Conservation (phyloP, 2,113 vertebrate genomes). For the Pogona vitticeps region DNA sequence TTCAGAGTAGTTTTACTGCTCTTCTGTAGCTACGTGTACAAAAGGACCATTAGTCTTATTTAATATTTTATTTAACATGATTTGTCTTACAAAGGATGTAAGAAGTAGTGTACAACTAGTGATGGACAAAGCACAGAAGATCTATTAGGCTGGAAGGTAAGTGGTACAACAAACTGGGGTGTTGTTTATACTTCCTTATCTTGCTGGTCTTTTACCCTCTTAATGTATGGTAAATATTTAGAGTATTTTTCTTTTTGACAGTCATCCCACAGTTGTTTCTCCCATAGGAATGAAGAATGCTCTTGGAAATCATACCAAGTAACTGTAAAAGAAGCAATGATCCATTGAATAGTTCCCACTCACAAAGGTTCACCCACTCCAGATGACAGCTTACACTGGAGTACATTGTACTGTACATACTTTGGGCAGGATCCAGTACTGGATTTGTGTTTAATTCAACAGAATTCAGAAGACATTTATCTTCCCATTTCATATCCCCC, state of each 20-base stretch:
- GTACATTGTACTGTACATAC: not conserved
- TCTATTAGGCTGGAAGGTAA: not conserved
- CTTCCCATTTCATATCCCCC: no score
- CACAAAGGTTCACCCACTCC: not conserved
- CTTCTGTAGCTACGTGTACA: not conserved
- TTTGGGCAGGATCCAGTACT: not conserved
- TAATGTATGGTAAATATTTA: not conserved
- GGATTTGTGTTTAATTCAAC: not conserved
- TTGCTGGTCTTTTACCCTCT: not conserved
- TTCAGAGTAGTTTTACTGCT: conserved; percentile 6
- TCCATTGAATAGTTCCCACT: not conserved
- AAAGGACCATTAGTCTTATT: not conserved
- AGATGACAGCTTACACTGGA: not conserved
- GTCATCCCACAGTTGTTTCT: not conserved
- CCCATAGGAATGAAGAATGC: not conserved
- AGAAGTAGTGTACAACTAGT: conserved; percentile 1
- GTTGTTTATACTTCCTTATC: not conserved
- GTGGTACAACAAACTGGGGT: not conserved
- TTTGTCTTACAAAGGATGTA: not conserved
- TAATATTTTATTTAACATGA: conserved; percentile 34
- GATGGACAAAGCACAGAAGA: conserved; percentile 25
- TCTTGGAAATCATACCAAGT: not conserved
- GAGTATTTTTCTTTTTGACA: conserved; percentile 28
- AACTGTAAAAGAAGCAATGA: not conserved
- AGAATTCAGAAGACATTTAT: no score